Evolutionary conservation across 2,888 invertebrate species (phyloP), one percentile per base, ranked within the genome.

Genomic region (Limenitis camilla): DNA sequence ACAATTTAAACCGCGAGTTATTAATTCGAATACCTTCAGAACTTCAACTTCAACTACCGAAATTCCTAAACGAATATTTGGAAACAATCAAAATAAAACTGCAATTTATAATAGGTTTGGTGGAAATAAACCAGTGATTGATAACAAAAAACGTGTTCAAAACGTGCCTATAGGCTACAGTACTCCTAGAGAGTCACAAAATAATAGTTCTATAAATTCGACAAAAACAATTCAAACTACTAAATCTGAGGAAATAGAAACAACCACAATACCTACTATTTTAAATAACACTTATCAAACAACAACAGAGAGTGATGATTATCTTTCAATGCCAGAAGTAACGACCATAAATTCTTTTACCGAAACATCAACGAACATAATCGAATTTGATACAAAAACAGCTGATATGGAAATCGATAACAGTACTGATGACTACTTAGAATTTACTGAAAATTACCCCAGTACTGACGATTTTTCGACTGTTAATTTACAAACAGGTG

Each of bases 21-120:
- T 87, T 4, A 84, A 84, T 61, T 80, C 87, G 30, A 80, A 84
- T 58, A 80, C 81, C n/a, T 82, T 83, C 58, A 79, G 84, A 67
- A 72, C 84, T 41, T 75, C 84, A n/a, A 75, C 82, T 7, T 67
- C 76, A 4, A 85, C 86, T 5, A 87, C 86, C 19, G 81, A 81
- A 62, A 49, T 83, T 43, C 83, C 86, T 2, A 78, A 66, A 62
- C 69, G 67, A n/a, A 53, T 46, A 50, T 62, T 74, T 41, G 60
- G 59, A 35, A 57, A 48, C 33, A 64, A 63, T 45, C 77, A 75
- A 69, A 86, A 84, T 42, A 78, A 72, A 61, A 80, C 83, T n/a
- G 60, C 63, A 7, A 61, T 75, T 3, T 74, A 68, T 36, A 81
- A 70, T 49, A 77, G 80, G 65, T 76, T 82, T 61, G 61, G 69